Percentiles rank a stretch among this genome's conserved stretches.
Evolutionary conservation across 1,140 invertebrate species (phyloP).

Genomic region (Manduca sexta): DNA sequence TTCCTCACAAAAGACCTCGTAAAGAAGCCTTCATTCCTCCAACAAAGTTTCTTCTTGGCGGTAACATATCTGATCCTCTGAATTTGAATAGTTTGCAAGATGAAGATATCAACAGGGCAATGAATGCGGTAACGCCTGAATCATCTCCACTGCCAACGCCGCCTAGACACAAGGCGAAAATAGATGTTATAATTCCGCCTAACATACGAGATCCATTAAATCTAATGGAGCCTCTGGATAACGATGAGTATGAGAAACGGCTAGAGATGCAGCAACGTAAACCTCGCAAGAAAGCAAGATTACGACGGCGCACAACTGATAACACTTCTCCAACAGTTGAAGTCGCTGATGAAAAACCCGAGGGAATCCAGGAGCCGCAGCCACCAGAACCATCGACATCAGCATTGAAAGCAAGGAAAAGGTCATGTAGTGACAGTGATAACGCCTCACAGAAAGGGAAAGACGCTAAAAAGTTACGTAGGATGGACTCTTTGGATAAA

Average conservation of each 20-base stretch:
- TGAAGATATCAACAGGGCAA: slow-evolving; percentile 87
- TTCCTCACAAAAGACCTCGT: slow-evolving; percentile 79
- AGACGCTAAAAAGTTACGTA: slow-evolving; percentile 76
- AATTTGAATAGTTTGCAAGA: slow-evolving; percentile 95
- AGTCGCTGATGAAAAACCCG: slow-evolving; percentile 34
- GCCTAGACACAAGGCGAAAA: slow-evolving; percentile 83
- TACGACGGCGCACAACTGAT: slow-evolving; percentile 75
- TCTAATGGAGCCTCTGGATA: slow-evolving; percentile 85
- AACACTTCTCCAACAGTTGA: slow-evolving; percentile 44
- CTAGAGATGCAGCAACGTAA: slow-evolving; percentile 78
- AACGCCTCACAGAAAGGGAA: slow-evolving; percentile 63
- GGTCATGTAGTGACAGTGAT: slow-evolving; percentile 68
- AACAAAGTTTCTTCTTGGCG: slow-evolving; percentile 94
- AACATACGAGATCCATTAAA: slow-evolving; percentile 95
- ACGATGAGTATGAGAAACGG: slow-evolving; percentile 85
- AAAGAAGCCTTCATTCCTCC: slow-evolving; percentile 86
- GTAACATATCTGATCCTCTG: slow-evolving; percentile 95
- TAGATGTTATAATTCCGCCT: slow-evolving; percentile 93
- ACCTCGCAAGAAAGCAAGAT: slow-evolving; percentile 74
- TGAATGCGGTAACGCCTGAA: slow-evolving; percentile 91
- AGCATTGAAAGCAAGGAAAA: slow-evolving; percentile 54
- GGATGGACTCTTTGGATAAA: slow-evolving; percentile 85
- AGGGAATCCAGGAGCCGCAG: slow-evolving; percentile 48
- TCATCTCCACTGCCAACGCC: slow-evolving; percentile 92
- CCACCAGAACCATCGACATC: slow-evolving; percentile 59